These are phyloP conservation scores for Shargacucullia verbasci DNA, from an alignment of 2,888 invertebrate genomes.

Conservation along the genomic window DNA sequence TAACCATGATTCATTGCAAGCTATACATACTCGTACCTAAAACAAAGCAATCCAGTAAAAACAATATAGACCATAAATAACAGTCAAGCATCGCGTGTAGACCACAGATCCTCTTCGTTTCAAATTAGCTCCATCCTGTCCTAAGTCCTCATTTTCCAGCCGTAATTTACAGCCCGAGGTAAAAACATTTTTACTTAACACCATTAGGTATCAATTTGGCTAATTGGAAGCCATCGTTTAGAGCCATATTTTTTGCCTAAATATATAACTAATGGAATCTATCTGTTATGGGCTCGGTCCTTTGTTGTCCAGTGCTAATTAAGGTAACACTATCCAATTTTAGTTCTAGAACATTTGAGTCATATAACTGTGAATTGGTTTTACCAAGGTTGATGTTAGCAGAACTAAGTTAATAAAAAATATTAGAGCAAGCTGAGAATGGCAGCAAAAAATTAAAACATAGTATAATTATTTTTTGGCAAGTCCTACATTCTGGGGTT, in stretches of 20 bases:
- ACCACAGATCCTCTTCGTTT: slow-evolving; percentile 49
- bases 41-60: slow-evolving; percentile 29
- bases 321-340: slow-evolving; percentile 23
- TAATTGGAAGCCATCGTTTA: slow-evolving; percentile 61
- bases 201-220: slow-evolving; percentile 68
- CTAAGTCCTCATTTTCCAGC: slow-evolving; percentile 62
- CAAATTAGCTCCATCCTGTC: slow-evolving; percentile 63
- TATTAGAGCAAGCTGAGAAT: not conserved
- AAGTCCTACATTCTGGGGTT: slow-evolving; percentile 2
- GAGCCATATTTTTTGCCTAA: slow-evolving; percentile 45
- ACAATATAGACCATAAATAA: slow-evolving; percentile 56
- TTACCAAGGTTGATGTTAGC: slow-evolving; percentile 25
- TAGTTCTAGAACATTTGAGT: slow-evolving; percentile 28
- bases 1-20: not conserved
- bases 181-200: slow-evolving; percentile 52
- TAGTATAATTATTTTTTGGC: slow-evolving; percentile 19
- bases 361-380: slow-evolving; percentile 29
- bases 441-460: slow-evolving; percentile 17
- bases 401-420: slow-evolving; percentile 11
- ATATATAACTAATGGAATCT: slow-evolving; percentile 45
- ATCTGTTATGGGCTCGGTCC: slow-evolving; percentile 45
- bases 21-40: slow-evolving; percentile 15
- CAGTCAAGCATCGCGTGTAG: slow-evolving; percentile 66
- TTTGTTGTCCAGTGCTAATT: slow-evolving; percentile 45
- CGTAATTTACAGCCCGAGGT: slow-evolving; percentile 57